Percentiles rank a stretch among this genome's conserved stretches.
phyloP scores from a whole-genome alignment of 2,113 vertebrate species.

The Ochotona curzoniae region DNA sequence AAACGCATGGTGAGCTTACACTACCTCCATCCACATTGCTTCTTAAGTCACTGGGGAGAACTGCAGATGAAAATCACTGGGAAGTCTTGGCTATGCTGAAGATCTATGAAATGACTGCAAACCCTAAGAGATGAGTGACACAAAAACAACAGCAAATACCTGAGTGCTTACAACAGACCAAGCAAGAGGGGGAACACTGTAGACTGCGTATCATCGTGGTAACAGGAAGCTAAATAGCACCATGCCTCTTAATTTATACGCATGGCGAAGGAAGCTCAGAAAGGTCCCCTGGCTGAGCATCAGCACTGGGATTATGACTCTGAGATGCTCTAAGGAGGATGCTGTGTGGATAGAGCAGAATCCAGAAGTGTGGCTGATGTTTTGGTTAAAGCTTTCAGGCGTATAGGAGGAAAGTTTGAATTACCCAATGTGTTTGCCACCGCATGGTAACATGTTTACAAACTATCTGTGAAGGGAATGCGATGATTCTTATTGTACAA shows the following conservation, averaged over 20 bases:
- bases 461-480: background rate
- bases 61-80: background rate
- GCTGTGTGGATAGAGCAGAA: background rate
- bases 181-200: background rate
- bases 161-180: background rate
- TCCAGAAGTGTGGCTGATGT: background rate
- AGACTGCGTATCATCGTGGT: accelerated
- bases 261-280: background rate
- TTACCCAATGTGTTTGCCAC: background rate
- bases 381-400: background rate
- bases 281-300: background rate
- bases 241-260: background rate
- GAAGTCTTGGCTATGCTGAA: background rate
- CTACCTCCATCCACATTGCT: background rate
- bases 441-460: background rate
- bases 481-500: background rate
- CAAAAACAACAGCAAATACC: too few relatives aligned
- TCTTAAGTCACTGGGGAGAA: background rate
- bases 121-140: accelerated
- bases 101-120: background rate
- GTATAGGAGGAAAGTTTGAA: background rate
- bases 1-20: background rate
- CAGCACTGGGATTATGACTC: background rate
- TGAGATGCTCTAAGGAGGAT: background rate
- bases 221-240: too few relatives aligned